Percentiles rank a stretch among this genome's conserved stretches.
phyloP scores from a whole-genome alignment of 2,888 invertebrate genomes.

The Lasioglossum lativentre region DNA sequence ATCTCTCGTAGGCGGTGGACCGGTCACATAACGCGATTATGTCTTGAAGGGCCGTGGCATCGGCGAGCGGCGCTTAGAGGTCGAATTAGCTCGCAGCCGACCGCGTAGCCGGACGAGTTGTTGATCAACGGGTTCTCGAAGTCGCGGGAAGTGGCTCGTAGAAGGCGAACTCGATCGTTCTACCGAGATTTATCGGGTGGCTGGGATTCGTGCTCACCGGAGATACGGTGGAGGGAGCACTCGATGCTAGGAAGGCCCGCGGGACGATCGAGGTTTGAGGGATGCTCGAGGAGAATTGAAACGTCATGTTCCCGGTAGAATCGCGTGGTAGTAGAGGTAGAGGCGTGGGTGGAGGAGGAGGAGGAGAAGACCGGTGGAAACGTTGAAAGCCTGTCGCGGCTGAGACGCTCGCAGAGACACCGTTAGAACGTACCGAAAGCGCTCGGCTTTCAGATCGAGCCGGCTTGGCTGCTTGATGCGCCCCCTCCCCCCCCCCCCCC shows the following conservation, averaged over 20 bases:
- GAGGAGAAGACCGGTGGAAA: background rate
- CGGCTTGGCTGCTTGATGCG: background rate
- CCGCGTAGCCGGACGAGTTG: background rate
- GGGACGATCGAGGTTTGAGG: slow-evolving; percentile 17
- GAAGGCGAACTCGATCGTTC: slow-evolving; percentile 10
- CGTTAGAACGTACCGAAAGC: background rate
- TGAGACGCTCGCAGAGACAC: slow-evolving; percentile 21
- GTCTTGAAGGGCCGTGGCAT: background rate
- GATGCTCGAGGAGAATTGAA: slow-evolving; percentile 15
- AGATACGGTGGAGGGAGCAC: background rate
- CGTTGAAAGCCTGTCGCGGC: slow-evolving; percentile 22
- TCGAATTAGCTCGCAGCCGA: background rate
- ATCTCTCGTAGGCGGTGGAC: background rate
- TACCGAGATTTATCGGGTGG: slow-evolving; percentile 2
- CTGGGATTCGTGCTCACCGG: background rate
- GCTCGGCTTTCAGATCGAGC: background rate
- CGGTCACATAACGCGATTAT: background rate
- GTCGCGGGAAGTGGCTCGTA: slow-evolving; percentile 3
- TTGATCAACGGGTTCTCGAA: slow-evolving; percentile 1
- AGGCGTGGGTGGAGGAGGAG: background rate
- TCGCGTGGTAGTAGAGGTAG: background rate
- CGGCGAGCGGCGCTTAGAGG: background rate
- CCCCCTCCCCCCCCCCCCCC: too few species aligned
- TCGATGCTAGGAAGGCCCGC: background rate
- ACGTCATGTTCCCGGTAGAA: slow-evolving; percentile 22